Conservation (phyloP, 1,140 invertebrate genomes). For the Drosophila saltans region DNA sequence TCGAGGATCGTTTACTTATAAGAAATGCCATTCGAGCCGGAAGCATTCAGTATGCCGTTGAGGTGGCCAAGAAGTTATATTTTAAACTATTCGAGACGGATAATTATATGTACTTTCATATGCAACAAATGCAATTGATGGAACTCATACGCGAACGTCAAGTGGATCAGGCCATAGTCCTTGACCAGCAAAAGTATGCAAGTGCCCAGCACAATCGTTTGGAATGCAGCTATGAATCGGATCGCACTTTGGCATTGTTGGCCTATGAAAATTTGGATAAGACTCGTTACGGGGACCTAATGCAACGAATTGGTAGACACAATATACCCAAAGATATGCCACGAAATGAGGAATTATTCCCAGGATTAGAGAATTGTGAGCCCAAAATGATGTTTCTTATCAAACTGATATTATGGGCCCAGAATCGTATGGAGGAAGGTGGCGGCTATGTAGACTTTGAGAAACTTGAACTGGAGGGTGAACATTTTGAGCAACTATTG, state of each 20-base stretch:
- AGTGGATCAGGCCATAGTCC: slow-evolving; percentile 15
- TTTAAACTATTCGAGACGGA: slow-evolving; percentile 51
- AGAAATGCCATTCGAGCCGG: slow-evolving; percentile 44
- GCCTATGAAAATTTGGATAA: slow-evolving; percentile 97
- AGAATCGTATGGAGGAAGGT: slow-evolving; percentile 47
- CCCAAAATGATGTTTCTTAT: slow-evolving; percentile 65
- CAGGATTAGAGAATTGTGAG: slow-evolving; percentile 31
- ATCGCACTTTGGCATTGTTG: slow-evolving; percentile 95
- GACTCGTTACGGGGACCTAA: slow-evolving; percentile 96
- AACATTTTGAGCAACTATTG: slow-evolving; percentile 56
- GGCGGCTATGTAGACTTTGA: slow-evolving; percentile 35
- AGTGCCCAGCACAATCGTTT: not conserved
- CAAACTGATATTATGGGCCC: slow-evolving; percentile 67
- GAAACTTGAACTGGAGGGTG: slow-evolving; percentile 36
- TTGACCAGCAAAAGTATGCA: slow-evolving; percentile 21
- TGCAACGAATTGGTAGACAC: slow-evolving; percentile 90
- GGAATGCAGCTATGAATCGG: slow-evolving; percentile 85
- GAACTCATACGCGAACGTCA: slow-evolving; percentile 53
- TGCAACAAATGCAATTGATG: slow-evolving; percentile 64
- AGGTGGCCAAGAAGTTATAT: slow-evolving; percentile 59
- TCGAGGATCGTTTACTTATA: slow-evolving; percentile 35
- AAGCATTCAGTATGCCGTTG: slow-evolving; percentile 60
- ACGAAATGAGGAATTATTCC: slow-evolving; percentile 23
- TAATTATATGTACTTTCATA: slow-evolving; percentile 69
- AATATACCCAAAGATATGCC: slow-evolving; percentile 29